A percentile compares a stretch with the other conserved stretches of the same genome.
Conservation (phyloP, 2,888 invertebrate species). For the Megalurothrips usitatus region DNA sequence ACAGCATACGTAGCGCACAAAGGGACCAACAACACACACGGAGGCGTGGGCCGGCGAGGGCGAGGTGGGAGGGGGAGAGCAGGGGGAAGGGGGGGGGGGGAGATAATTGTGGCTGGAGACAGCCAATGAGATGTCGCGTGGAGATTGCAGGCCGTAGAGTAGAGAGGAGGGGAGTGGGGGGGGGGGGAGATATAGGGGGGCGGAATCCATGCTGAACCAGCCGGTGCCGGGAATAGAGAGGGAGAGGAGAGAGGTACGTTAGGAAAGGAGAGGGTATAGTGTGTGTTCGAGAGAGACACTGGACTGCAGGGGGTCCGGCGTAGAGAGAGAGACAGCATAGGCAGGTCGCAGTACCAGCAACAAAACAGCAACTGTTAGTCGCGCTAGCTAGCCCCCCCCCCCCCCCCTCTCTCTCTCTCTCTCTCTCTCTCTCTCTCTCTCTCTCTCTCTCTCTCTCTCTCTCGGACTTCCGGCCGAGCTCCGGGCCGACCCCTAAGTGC, state of each 20-base stretch:
- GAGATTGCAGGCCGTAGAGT: neutral
- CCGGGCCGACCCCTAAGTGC: too few species aligned
- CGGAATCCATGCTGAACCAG: neutral
- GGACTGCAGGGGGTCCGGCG: too few species aligned
- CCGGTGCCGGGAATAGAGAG: too few species aligned
- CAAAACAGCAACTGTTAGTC: slow-evolving; percentile 23
- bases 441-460: neutral
- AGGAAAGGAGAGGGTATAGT: neutral
- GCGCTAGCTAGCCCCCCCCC: neutral
- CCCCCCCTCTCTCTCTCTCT: neutral
- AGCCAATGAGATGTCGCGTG: slow-evolving; percentile 24
- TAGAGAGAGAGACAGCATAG: neutral
- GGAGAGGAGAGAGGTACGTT: too few species aligned
- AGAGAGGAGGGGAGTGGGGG: neutral
- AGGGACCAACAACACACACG: neutral
- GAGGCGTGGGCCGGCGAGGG: neutral
- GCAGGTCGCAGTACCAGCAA: neutral
- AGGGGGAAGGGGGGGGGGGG: neutral
- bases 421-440: neutral
- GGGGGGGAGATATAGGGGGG: neutral
- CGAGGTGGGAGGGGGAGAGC: neutral
- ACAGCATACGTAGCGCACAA: neutral
- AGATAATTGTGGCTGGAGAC: slow-evolving; percentile 24
- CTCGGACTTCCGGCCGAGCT: neutral
- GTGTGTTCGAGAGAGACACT: too few species aligned